These are phyloP conservation scores for Octonoba sinensis DNA, from an alignment of 2,888 invertebrate species.

Conservation along the genomic window DNA sequence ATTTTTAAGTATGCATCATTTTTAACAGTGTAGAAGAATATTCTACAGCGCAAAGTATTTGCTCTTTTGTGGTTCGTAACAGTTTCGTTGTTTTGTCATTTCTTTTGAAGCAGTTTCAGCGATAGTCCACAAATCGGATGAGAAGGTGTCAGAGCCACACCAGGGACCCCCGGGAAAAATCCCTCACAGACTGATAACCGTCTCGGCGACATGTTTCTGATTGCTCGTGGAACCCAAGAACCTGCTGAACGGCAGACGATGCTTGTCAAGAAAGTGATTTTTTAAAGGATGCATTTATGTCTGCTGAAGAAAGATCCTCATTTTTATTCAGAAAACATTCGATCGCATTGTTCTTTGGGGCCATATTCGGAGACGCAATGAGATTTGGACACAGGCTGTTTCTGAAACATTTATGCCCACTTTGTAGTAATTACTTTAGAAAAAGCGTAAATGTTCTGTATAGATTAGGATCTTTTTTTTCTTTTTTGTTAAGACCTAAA, in stretches of 20 bases:
- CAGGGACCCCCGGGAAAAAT: background rate
- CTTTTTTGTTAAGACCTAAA: no score
- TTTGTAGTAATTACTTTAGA: no score
- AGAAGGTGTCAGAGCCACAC: constrained; percentile 38
- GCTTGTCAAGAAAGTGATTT: background rate
- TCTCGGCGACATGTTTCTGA: constrained; percentile 52
- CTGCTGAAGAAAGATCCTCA: background rate
- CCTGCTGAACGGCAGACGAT: constrained; percentile 20
- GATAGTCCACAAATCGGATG: constrained; percentile 4
- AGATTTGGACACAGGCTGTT: background rate
- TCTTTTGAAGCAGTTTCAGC: constrained; percentile 2
- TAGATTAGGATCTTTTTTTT: no score
- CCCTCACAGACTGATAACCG: constrained; percentile 36
- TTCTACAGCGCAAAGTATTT: no score
- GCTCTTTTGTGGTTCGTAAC: no score
- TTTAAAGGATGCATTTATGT: background rate
- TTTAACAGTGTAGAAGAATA: no score
- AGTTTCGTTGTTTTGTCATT: no score
- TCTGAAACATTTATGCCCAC: no score
- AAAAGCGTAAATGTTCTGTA: no score
- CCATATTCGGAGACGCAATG: no score
- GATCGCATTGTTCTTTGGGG: no score
- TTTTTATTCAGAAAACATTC: background rate
- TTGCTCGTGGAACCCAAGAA: constrained; percentile 46
- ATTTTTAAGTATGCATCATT: no score